Evolutionary conservation across 2,797 vertebrate genomes (phyloP).

Genomic region (Eulemur mongoz): DNA sequence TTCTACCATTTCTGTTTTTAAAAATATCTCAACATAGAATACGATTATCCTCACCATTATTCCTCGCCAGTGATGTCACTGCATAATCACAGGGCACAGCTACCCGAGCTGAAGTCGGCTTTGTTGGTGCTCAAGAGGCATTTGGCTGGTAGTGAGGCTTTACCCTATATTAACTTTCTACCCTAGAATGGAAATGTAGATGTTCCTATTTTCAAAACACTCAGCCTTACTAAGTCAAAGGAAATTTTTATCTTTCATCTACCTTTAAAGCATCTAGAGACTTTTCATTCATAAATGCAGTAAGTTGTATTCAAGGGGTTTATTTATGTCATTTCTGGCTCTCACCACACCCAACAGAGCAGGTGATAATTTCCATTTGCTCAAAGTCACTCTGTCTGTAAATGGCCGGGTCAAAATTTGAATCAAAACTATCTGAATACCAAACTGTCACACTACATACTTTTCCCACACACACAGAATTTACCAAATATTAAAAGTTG

Average conservation of each 20-base stretch:
- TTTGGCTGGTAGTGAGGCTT: not conserved
- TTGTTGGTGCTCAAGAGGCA: not conserved
- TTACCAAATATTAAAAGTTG: not conserved
- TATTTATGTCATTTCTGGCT: not conserved
- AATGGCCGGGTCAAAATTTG: not conserved
- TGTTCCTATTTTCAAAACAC: not conserved
- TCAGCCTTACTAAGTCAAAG: not conserved
- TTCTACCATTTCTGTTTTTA: conserved; percentile 12
- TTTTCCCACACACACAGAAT: not conserved
- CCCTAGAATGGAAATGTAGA: not conserved
- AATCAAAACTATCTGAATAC: not conserved
- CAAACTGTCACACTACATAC: not conserved
- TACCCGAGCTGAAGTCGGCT: not conserved
- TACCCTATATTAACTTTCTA: not conserved
- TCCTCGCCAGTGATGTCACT: not conserved
- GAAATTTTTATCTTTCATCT: not conserved
- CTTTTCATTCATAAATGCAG: not conserved
- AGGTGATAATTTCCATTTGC: not conserved
- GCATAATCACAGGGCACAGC: not conserved
- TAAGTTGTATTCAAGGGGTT: not conserved
- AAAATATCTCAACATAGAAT: conserved; percentile 41
- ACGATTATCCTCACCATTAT: not conserved
- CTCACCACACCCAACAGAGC: not conserved
- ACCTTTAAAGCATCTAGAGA: not conserved
- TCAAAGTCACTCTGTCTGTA: not conserved